These are phyloP conservation scores for Nothobranchius furzeri DNA, from an alignment of 2,113 vertebrate genomes.

Conservation along the genomic window DNA sequence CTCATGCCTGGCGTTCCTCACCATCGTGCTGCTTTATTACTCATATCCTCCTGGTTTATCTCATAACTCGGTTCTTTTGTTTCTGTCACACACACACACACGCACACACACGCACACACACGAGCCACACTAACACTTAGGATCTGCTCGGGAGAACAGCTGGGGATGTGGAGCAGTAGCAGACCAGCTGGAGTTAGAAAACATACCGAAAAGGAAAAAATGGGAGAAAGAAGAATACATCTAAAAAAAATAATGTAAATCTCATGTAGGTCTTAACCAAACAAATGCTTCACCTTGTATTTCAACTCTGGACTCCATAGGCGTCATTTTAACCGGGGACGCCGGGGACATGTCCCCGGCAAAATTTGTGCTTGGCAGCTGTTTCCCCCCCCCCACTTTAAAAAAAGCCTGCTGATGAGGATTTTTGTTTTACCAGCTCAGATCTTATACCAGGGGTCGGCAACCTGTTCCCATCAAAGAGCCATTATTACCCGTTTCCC, in stretches of 20 bases:
- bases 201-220: conserved; percentile 29
- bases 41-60: conserved; percentile 68
- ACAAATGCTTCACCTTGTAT: not conserved
- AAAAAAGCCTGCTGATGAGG: too few relatives aligned
- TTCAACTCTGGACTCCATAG: too few relatives aligned
- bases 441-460: too few relatives aligned
- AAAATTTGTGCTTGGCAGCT: too few relatives aligned
- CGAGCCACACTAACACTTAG: not conserved
- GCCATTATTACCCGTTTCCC: too few relatives aligned
- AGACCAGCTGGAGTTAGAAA: conserved; percentile 59
- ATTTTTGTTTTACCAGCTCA: too few relatives aligned
- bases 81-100: conserved; percentile 42
- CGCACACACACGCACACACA: conserved; percentile 14
- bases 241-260: not conserved
- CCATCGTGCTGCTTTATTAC: conserved; percentile 63
- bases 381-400: too few relatives aligned
- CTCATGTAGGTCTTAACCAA: not conserved
- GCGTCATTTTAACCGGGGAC: too few relatives aligned
- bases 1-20: conserved; percentile 69
- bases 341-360: too few relatives aligned
- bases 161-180: conserved; percentile 51
- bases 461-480: too few relatives aligned
- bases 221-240: conserved; percentile 2
- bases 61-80: conserved; percentile 67
- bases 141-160: conserved; percentile 54